Base-by-base conservation (phyloP, 2,113 vertebrate species). In the Leptosomus discolor region DNA sequence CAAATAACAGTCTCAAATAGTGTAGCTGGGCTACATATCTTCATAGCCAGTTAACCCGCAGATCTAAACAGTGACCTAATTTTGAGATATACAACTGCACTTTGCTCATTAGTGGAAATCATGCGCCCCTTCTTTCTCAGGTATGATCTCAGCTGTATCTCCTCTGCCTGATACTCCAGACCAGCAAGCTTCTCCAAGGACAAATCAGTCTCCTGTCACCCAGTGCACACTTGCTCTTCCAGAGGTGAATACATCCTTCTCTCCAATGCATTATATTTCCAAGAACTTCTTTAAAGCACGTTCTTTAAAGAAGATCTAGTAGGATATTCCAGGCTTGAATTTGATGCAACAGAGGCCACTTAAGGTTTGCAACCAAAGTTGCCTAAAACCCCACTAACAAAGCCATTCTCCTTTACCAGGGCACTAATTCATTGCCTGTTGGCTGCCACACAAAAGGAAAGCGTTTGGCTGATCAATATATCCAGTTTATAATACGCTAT, bases 121-220 rank as follows among this genome's bases (percentile, higher is more conserved):
- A 36, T 29, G 60, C 20, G 8, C 14, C 79, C 10, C n/a, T 89
- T 56, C 46, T 85, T 94, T 41, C 32, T 77, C 93, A 98, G 98
- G 98, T 89, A 68, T 98, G 53, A 97, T 94, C 51, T 81, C 97
- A 36, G 90, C 98, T 89, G 63, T 98, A 29, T 98, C 98, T 75
- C 97, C 96, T n/a, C 88, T 98, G 89, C 83, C 53, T 19, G 98
- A 97, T 79, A 94, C 30, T 56, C 88, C 90, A 82, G 45, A 82
- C 73, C 74, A 92, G 32, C 67, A 81, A 63, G 81, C 22, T 65
- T 45, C 34, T 73, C 43, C 61, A 88, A 58, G 53, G 51, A 92
- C 53, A 80, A 36, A 74, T 39, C 43, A 64, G 32, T 37, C 77
- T 65, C 70, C 80, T 74, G 37, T 65, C 37, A 67, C 21, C 8